A percentile compares a stretch with the other conserved stretches of the same genome.
phyloP scores from a whole-genome alignment of 2,797 vertebrate genomes.

The Distichodus sexfasciatus region DNA sequence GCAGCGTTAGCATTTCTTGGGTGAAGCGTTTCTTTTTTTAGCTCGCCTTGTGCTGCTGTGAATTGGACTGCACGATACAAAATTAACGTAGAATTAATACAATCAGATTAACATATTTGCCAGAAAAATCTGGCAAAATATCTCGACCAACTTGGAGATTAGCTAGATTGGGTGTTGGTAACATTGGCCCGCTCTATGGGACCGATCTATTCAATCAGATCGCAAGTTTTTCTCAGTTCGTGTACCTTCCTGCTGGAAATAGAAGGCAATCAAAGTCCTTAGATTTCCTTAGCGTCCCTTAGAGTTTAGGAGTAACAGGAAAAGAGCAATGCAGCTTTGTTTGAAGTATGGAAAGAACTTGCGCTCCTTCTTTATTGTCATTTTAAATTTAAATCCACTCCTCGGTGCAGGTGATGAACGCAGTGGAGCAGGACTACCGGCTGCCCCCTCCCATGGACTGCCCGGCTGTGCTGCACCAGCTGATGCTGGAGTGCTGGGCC shows the following conservation, averaged over 20 bases:
- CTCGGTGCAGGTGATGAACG: slow-evolving; percentile 89
- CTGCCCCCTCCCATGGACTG: slow-evolving; percentile 91
- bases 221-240: too few relatives aligned
- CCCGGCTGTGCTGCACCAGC: slow-evolving; percentile 93
- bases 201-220: too few relatives aligned
- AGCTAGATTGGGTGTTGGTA: too few relatives aligned
- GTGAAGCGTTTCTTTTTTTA: neutral
- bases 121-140: too few relatives aligned
- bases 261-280: too few relatives aligned
- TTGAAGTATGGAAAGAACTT: neutral
- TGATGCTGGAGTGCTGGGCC: slow-evolving; percentile 99
- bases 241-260: too few relatives aligned
- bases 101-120: too few relatives aligned
- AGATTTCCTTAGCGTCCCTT: too few relatives aligned
- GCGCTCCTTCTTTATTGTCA: neutral
- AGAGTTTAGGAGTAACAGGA: too few relatives aligned
- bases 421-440: slow-evolving; percentile 90
- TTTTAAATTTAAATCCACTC: neutral
- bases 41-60: neutral
- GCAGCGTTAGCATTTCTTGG: slow-evolving; percentile 6
- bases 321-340: neutral
- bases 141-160: too few relatives aligned
- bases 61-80: too few relatives aligned
- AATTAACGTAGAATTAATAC: neutral
- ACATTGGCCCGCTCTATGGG: too few relatives aligned